Evolutionary conservation across 2,113 vertebrate species (phyloP).

Genomic region (Barnardius zonarius): DNA sequence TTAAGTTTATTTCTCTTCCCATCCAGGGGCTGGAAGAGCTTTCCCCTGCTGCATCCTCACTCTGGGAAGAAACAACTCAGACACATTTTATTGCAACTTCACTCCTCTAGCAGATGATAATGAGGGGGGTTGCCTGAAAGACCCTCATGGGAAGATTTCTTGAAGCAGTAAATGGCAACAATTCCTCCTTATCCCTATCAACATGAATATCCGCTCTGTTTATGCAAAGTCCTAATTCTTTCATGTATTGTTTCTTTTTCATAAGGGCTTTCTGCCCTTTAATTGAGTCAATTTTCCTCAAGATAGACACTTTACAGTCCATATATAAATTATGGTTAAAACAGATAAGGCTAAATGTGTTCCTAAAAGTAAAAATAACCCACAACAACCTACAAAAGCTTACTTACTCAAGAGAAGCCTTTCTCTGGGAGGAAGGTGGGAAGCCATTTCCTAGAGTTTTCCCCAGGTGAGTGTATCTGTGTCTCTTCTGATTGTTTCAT

Average conservation of each 20-base stretch:
- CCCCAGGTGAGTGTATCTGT: not conserved
- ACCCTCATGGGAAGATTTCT: not conserved
- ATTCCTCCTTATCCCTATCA: not conserved
- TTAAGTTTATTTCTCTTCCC: not conserved
- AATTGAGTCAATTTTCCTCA: not conserved
- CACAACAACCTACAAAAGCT: not conserved
- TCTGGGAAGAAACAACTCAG: not conserved
- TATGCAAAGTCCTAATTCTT: not conserved
- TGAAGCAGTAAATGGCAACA: not conserved
- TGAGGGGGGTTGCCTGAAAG: not conserved
- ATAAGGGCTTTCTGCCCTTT: not conserved
- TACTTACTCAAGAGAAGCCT: not conserved
- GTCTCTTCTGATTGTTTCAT: not conserved
- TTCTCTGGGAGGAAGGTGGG: not conserved
- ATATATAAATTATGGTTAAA: not conserved
- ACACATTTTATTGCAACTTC: fast-evolving
- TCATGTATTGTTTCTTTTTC: not conserved
- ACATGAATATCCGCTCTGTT: not conserved
- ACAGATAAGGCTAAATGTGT: not conserved
- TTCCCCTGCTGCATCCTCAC: not conserved
- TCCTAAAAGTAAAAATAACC: not conserved
- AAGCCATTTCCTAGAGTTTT: not conserved
- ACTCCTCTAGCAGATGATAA: not conserved
- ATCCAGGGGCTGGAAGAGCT: not conserved
- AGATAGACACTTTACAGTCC: not conserved